These are phyloP conservation scores for Podarcis raffonei DNA, from an alignment of 2,113 vertebrate genomes.

Conservation along the genomic window DNA sequence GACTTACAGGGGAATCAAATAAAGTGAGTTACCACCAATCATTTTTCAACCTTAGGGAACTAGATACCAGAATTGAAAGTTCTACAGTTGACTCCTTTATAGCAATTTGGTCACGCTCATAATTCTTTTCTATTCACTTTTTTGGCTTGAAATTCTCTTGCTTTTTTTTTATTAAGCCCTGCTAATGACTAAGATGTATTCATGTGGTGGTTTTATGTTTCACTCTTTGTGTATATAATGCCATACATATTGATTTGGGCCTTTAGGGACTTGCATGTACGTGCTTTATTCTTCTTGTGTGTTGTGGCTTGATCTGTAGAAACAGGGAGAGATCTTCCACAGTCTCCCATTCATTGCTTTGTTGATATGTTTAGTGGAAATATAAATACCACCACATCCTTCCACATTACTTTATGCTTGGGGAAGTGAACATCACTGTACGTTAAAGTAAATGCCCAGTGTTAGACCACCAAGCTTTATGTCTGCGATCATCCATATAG, in stretches of 20 bases:
- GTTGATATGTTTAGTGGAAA: neutral
- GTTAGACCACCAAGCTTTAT: no score
- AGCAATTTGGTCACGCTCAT: accelerated
- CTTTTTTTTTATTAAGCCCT: neutral
- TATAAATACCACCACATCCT: neutral
- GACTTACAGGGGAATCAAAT: accelerated
- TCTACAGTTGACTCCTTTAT: neutral
- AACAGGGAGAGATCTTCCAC: neutral
- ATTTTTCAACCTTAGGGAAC: neutral
- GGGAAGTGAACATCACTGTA: neutral
- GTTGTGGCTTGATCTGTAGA: neutral
- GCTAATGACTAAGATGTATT: neutral
- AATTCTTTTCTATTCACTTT: slow-evolving; percentile 14
- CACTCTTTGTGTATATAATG: accelerated
- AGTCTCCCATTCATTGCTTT: neutral
- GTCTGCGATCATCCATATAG: neutral
- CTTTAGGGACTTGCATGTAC: neutral
- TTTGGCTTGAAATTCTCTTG: neutral
- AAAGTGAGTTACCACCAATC: neutral
- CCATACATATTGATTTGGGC: neutral
- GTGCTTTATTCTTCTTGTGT: slow-evolving; percentile 9
- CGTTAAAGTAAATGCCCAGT: neutral
- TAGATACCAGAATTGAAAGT: neutral
- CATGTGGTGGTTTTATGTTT: slow-evolving; percentile 16
- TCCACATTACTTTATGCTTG: neutral